Conservation (phyloP, 2,113 vertebrate species). For the Chamaea fasciata region DNA sequence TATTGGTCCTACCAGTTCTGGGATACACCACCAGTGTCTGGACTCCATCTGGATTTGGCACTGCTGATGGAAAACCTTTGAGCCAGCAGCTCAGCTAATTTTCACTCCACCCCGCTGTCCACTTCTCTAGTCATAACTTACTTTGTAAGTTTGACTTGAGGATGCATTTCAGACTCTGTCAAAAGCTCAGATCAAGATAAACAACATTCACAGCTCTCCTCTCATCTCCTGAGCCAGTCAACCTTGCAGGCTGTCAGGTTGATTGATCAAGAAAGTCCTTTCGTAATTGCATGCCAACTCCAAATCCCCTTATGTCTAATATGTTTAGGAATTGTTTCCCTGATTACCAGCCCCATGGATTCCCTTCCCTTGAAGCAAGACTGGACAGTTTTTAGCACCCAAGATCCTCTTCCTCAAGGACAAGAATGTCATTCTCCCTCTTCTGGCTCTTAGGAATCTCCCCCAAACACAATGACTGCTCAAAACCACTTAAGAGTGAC, state of each 20-base stretch:
- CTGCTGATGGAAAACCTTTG: not conserved
- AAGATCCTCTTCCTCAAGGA: not conserved
- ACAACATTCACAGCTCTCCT: not conserved
- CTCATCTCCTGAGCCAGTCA: not conserved
- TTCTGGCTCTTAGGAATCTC: not conserved
- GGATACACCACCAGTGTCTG: not conserved
- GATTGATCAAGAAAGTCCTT: not conserved
- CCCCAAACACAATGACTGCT: not conserved
- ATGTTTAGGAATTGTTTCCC: not conserved
- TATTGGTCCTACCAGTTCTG: not conserved
- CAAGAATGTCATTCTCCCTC: not conserved
- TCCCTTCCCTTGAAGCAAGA: not conserved
- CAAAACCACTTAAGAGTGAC: not conserved
- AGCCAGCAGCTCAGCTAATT: not conserved
- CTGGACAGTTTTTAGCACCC: not conserved
- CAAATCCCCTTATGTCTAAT: not conserved
- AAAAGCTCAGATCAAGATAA: not conserved
- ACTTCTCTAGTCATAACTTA: not conserved
- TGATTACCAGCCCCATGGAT: not conserved
- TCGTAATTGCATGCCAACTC: not conserved
- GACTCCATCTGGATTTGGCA: not conserved
- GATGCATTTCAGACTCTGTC: not conserved
- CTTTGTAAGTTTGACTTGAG: not conserved
- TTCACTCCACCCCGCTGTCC: not conserved
- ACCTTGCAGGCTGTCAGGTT: not conserved